A percentile compares a stretch with the other conserved stretches of the same genome.
phyloP scores from a whole-genome alignment of 1,140 invertebrate genomes.

The Drosophila pandora region DNA sequence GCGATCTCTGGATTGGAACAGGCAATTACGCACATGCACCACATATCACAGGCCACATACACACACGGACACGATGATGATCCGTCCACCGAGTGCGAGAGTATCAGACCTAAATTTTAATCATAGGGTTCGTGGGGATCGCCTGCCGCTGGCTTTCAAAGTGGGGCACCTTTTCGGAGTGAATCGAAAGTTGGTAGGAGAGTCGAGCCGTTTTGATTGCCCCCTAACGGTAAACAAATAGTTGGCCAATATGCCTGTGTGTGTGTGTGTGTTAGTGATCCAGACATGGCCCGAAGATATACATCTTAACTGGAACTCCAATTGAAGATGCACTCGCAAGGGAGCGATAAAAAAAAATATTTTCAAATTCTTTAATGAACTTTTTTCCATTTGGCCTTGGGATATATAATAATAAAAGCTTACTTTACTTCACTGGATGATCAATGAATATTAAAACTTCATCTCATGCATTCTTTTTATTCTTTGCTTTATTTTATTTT shows the following conservation, averaged over 20 bases:
- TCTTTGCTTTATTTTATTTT: conserved; percentile 9
- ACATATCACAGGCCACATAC: neutral
- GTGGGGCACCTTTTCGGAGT: conserved; percentile 47
- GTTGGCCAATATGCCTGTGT: neutral
- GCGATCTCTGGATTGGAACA: conserved; percentile 24
- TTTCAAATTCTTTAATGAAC: conserved; percentile 4
- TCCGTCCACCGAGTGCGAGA: conserved; percentile 1
- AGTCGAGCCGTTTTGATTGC: conserved; percentile 67
- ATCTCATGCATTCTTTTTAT: neutral
- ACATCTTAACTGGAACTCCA: conserved; percentile 50
- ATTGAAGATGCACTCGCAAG: conserved; percentile 30
- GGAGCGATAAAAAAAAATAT: neutral
- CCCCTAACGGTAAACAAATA: conserved; percentile 69
- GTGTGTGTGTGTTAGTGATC: neutral
- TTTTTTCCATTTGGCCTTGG: conserved; percentile 22
- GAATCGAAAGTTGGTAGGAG: neutral
- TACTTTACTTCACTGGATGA: conserved; percentile 20
- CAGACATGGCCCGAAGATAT: conserved; percentile 56
- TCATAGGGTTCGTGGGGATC: conserved; percentile 54
- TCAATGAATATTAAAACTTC: conserved; percentile 39
- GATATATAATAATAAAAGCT: conserved; percentile 12
- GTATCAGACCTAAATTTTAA: conserved; percentile 70
- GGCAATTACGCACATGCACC: conserved; percentile 71
- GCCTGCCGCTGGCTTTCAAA: conserved; percentile 66
- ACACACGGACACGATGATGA: conserved; percentile 17